A percentile compares a stretch with the other conserved stretches of the same genome.
These are phyloP conservation scores for Hoplostethus atlanticus DNA, from an alignment of 2,797 vertebrate species.

Conservation along the genomic window DNA sequence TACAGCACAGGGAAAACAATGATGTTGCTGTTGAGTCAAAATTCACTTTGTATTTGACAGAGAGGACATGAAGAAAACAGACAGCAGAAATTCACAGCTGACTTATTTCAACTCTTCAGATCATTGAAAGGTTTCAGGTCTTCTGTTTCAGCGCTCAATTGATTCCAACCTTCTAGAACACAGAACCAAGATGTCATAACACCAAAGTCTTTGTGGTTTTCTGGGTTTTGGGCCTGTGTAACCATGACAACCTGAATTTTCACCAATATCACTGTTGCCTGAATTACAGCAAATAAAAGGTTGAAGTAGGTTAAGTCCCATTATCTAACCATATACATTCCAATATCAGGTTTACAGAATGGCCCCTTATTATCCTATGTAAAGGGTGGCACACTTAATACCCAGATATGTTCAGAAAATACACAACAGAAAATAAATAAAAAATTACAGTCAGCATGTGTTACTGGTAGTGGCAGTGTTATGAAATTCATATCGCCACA, in stretches of 20 bases:
- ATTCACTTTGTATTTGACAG: no score
- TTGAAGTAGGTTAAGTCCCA: conserved; percentile 3
- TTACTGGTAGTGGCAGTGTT: not conserved
- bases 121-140: no score
- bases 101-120: no score
- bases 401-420: not conserved
- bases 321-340: not conserved
- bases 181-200: no score
- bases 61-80: no score
- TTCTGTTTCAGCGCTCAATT: no score
- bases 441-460: not conserved
- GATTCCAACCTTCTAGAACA: no score
- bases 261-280: not conserved
- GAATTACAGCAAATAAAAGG: not conserved
- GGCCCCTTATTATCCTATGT: not conserved
- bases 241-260: conserved; percentile 6
- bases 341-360: not conserved
- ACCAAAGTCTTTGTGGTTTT: no score
- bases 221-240: conserved; percentile 8
- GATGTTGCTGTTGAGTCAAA: no score
- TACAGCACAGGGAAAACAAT: no score
- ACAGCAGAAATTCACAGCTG: no score
- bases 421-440: not conserved
- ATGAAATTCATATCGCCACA: no score
- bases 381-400: not conserved